A percentile compares a stretch with the other conserved stretches of the same genome.
Evolutionary conservation across 2,797 vertebrate species (phyloP).

Genomic region (Enteromius paludinosus): DNA sequence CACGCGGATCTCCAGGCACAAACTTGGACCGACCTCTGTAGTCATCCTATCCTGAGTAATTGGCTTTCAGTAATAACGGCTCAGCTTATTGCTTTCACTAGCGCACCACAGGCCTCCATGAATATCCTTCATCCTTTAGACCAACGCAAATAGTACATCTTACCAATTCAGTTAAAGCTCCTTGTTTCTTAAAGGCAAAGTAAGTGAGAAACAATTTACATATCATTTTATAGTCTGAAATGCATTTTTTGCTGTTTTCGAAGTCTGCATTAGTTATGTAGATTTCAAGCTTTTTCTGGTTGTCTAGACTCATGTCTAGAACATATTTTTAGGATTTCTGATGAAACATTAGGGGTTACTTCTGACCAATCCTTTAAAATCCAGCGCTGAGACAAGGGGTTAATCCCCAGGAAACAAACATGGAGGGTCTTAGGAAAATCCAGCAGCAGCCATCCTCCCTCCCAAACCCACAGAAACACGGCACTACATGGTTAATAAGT

Average conservation of each 20-base stretch:
- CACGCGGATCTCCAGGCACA: constrained; percentile 11
- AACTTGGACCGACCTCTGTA: constrained; percentile 34
- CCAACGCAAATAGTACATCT: constrained; percentile 37
- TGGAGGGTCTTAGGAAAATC: constrained; percentile 39
- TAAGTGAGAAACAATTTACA: background rate
- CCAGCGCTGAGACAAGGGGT: constrained; percentile 46
- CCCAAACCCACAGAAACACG: constrained; percentile 33
- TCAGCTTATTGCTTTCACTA: constrained; percentile 55
- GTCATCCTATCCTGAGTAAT: constrained; percentile 53
- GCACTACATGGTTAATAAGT: constrained; percentile 44
- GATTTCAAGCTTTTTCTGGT: constrained; percentile 2
- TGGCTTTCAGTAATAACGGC: constrained; percentile 57
- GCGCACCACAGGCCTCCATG: constrained; percentile 24
- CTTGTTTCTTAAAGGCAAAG: constrained; percentile 3
- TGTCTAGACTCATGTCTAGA: constrained; percentile 1
- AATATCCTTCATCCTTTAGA: constrained; percentile 42
- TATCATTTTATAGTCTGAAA: background rate
- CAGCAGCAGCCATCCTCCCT: background rate
- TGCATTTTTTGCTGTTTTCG: background rate
- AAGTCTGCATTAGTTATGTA: background rate
- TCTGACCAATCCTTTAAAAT: constrained; percentile 52
- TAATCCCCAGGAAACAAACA: constrained; percentile 53
- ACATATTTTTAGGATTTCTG: constrained; percentile 36
- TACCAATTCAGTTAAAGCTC: constrained; percentile 5
- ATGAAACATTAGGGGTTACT: constrained; percentile 36